Percentiles rank a stretch among this genome's conserved stretches.
These are phyloP conservation scores for Rhynchomys soricoides DNA, from an alignment of 2,113 vertebrate genomes.

Conservation along the genomic window DNA sequence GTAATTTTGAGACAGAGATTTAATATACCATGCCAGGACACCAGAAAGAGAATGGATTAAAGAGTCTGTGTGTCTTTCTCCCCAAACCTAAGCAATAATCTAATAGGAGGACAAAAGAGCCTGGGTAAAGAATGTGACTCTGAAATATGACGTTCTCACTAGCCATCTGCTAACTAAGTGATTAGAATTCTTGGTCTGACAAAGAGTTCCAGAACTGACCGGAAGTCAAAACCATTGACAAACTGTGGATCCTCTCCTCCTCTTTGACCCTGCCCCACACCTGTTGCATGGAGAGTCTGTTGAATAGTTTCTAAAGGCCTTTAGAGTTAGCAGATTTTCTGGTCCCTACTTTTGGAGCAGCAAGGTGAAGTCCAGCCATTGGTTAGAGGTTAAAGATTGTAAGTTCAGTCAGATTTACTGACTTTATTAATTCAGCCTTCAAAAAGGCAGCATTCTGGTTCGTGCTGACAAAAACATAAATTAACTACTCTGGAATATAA, in stretches of 20 bases:
- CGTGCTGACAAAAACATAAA: neutral
- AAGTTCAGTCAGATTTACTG: neutral
- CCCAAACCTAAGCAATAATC: neutral
- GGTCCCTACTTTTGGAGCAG: neutral
- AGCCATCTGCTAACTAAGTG: neutral
- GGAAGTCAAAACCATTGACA: neutral
- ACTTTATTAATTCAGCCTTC: constrained; percentile 22
- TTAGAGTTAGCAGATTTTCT: neutral
- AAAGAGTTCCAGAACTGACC: neutral
- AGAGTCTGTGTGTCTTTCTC: fast-evolving
- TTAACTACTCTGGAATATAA: neutral
- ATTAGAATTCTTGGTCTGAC: neutral
- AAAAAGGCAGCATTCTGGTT: neutral
- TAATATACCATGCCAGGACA: constrained; percentile 49
- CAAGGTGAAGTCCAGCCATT: constrained; percentile 5
- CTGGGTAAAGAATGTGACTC: neutral
- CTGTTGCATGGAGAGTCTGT: neutral
- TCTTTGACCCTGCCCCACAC: neutral
- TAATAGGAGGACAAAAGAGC: neutral
- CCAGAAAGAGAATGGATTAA: constrained; percentile 2
- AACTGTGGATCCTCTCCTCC: neutral
- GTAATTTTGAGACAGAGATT: neutral
- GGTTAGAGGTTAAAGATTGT: neutral
- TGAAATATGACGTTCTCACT: neutral
- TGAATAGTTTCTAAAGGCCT: neutral